These are phyloP conservation scores for Sparus aurata DNA, from an alignment of 2,797 vertebrate species.

Conservation along the genomic window DNA sequence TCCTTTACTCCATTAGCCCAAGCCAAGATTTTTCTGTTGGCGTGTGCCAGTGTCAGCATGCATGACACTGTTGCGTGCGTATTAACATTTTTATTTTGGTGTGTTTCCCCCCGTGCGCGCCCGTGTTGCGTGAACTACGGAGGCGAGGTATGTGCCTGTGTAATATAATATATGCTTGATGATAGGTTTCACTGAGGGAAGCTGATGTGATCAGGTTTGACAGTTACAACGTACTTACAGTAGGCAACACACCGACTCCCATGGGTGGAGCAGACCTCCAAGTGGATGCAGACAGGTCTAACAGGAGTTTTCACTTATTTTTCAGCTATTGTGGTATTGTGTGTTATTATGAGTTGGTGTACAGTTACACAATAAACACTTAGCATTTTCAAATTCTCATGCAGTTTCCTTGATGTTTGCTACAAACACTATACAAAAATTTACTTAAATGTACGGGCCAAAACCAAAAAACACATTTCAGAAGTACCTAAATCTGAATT, in stretches of 20 bases:
- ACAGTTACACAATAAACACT: neutral
- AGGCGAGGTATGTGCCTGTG: neutral
- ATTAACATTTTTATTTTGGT: slow-evolving; percentile 50
- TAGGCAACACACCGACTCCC: slow-evolving; percentile 14
- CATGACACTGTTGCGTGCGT: slow-evolving; percentile 35
- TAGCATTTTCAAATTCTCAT: neutral
- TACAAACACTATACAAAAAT: neutral
- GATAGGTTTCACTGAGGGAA: slow-evolving; percentile 42
- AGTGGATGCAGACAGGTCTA: slow-evolving; percentile 21
- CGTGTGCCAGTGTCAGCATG: slow-evolving; percentile 58
- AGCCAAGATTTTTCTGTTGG: slow-evolving; percentile 60
- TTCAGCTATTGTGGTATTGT: neutral
- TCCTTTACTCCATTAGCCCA: slow-evolving; percentile 43
- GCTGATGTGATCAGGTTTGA: slow-evolving; percentile 35
- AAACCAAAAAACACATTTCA: neutral
- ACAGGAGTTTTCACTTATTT: slow-evolving; percentile 19
- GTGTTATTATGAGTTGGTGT: neutral
- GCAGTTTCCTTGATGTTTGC: rapidly evolving
- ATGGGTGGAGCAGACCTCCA: slow-evolving; percentile 15
- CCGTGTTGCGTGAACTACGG: neutral
- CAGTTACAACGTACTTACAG: slow-evolving; percentile 29
- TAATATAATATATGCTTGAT: slow-evolving; percentile 37
- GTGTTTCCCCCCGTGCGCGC: neutral
- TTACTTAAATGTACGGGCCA: neutral
- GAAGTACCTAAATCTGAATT: neutral